Evolutionary conservation across 2,113 vertebrate species (phyloP), one percentile per base, ranked within the genome.

Genomic region (Varanus salvator): DNA sequence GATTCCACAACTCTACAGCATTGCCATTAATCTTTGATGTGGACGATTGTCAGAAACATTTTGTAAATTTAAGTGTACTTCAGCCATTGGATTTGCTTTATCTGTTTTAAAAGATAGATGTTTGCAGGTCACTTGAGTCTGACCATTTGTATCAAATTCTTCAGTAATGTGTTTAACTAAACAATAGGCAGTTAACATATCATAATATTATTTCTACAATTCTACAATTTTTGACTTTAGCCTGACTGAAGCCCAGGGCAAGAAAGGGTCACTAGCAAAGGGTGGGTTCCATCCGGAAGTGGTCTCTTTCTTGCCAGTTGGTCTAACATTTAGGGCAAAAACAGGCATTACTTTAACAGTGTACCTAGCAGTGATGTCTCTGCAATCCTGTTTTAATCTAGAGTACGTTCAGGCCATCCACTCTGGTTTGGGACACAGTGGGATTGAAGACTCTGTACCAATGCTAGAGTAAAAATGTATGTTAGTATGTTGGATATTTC

Each of bases 61-160:
- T 89, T 91, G 85, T 94, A 95, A 90, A 93, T 25, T 50, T 77
- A 92, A 54, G 44, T 91, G 66, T 52, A 76, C 57, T 4, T 9
- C 9, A 2, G 83, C 92, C 91, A 50, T 38, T 77, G 85, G 87
- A 0, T 0, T n/a, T 92, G 9, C 83, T 91, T 93, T 84, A 89
- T 87, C 89, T 93, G 78, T 89, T 93, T 93, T n/a, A 94, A 88
- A 38, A 80, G 88, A 12, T 90, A 95, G 85, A 92, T 64, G 52
- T 89, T 92, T 0, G 0, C 52, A 84, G 86, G 90, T 86, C 87
- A 89, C 48, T 89, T 84, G 27, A 90, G 57, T 0, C 0, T 29
- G 57, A 76, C 87, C 48, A 91, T 68, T 8, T 6, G 69, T 87
- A 54, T 3, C 77, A 17, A 6, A 88, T 50, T 85, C 29, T 60